Conservation (phyloP, 2,888 invertebrate genomes). For the Celastrina argiolus region DNA sequence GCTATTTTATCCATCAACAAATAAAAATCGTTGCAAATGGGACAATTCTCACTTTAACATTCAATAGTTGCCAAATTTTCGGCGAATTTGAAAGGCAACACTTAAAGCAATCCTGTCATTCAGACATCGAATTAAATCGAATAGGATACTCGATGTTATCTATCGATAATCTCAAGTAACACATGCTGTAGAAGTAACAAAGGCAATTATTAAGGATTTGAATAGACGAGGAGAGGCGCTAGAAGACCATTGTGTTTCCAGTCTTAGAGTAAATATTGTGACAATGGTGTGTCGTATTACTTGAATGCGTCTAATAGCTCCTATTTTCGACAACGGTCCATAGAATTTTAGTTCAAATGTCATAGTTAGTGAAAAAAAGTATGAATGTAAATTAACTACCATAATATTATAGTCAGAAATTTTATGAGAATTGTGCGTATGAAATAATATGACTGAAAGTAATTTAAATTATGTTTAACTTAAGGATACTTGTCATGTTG, state of each 20-base stretch:
- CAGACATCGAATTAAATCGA: conserved; percentile 10
- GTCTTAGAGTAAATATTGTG: conserved; percentile 72
- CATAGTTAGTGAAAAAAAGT: background rate
- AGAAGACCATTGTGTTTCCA: conserved; percentile 58
- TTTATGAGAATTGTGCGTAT: no score
- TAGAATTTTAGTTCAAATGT: conserved; percentile 24
- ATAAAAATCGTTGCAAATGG: background rate
- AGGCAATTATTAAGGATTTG: conserved; percentile 56
- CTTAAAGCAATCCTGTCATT: conserved; percentile 16
- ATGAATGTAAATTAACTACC: background rate
- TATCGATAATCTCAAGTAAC: conserved; percentile 18
- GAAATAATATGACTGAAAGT: no score
- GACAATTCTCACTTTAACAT: background rate
- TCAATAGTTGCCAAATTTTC: conserved; percentile 1
- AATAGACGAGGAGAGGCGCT: conserved; percentile 59
- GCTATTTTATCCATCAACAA: no score
- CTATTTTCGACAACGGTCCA: conserved; percentile 44
- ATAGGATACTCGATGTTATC: conserved; percentile 23
- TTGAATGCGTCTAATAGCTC: conserved; percentile 55
- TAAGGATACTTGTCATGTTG: no score
- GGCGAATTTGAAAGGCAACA: conserved; percentile 10
- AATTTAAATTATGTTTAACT: no score
- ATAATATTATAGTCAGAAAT: no score
- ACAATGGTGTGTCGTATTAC: conserved; percentile 72
- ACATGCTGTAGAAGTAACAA: conserved; percentile 50